These are phyloP conservation scores for Fissipunctia ypsillon DNA, from an alignment of 2,888 invertebrate species.

Conservation along the genomic window DNA sequence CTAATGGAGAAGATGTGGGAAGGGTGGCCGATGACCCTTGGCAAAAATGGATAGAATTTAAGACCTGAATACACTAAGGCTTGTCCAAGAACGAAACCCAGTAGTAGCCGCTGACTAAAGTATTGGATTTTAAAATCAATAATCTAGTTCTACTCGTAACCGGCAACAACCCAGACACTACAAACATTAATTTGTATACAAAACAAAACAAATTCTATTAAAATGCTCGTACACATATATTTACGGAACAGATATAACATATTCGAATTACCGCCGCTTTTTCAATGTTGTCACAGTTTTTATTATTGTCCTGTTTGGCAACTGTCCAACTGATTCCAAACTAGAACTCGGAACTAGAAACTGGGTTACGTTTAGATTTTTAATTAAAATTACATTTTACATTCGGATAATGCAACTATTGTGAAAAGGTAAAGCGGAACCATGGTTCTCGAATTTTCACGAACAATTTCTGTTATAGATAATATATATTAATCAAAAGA, in stretches of 20 bases:
- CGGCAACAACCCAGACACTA: constrained; percentile 9
- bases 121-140: neutral
- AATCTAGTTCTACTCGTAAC: neutral
- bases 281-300: constrained; percentile 48
- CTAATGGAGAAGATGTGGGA: neutral
- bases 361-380: constrained; percentile 21
- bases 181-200: constrained; percentile 55
- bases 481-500: constrained; percentile 33
- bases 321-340: constrained; percentile 51
- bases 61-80: no score
- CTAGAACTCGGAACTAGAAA: constrained; percentile 35
- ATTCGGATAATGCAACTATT: constrained; percentile 19
- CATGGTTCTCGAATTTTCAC: constrained; percentile 26
- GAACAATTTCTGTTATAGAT: constrained; percentile 13
- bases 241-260: constrained; percentile 54
- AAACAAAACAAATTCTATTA: constrained; percentile 52
- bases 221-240: constrained; percentile 41
- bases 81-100: neutral
- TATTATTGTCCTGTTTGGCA: constrained; percentile 57
- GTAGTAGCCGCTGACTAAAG: neutral
- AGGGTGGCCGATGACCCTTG: neutral
- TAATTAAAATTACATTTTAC: constrained; percentile 11
- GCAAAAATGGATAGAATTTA: neutral
- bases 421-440: constrained; percentile 27
- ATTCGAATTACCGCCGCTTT: constrained; percentile 36